phyloP scores from a whole-genome alignment of 2,113 vertebrate species.

The Asarcornis scutulata region DNA sequence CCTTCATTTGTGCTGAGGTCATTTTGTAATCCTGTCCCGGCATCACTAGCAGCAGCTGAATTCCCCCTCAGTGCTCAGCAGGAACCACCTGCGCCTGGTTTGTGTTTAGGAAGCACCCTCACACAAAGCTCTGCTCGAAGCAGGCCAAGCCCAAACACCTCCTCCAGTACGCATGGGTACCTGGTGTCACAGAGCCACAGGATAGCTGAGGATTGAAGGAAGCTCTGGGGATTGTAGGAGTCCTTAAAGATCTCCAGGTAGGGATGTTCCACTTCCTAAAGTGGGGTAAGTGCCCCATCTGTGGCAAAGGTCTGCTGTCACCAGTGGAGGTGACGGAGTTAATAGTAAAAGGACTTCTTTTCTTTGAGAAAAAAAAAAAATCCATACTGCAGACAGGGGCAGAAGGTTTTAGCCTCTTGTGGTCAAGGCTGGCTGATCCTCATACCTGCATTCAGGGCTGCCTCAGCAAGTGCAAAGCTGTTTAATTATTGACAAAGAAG shows the following conservation, averaged over 20 bases:
- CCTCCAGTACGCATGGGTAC: not conserved
- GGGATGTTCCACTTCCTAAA: not conserved
- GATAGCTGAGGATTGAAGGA: not conserved
- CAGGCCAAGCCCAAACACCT: not conserved
- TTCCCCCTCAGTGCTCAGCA: not conserved
- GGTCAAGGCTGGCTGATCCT: slow-evolving; percentile 27
- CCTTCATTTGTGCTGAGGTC: not conserved
- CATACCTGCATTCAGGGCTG: not conserved
- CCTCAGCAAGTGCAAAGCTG: slow-evolving; percentile 1
- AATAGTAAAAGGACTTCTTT: not conserved
- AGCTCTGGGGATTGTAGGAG: no score
- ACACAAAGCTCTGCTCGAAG: not conserved
- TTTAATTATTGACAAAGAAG: slow-evolving; percentile 36
- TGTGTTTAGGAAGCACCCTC: not conserved
- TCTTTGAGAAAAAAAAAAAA: not conserved
- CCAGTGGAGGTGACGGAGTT: not conserved
- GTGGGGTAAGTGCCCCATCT: not conserved
- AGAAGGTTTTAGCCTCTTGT: not conserved
- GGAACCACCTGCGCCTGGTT: not conserved
- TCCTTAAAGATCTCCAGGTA: not conserved
- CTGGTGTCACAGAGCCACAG: not conserved
- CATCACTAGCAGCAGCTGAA: not conserved
- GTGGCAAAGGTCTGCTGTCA: not conserved
- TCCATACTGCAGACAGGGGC: rapidly evolving
- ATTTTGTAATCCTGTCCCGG: not conserved